Conservation (phyloP, 2,113 vertebrate species). For the Pseudopipra pipra region DNA sequence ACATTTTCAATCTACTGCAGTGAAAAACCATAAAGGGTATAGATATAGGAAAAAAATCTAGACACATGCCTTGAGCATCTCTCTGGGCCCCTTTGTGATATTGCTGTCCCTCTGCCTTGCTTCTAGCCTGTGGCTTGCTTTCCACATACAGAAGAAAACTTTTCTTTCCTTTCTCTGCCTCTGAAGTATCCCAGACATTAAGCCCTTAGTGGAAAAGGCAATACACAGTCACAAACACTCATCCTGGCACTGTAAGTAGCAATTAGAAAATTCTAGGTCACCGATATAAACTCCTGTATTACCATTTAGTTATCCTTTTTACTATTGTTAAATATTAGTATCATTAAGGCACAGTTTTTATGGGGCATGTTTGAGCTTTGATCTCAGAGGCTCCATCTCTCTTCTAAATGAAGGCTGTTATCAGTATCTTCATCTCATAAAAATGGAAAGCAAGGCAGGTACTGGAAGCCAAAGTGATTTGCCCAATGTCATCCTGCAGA, state of each 20-base stretch:
- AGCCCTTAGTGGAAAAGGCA: background rate
- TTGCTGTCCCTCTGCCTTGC: background rate
- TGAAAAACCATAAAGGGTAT: background rate
- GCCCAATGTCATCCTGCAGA: background rate
- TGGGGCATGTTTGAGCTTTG: background rate
- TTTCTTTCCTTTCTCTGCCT: background rate
- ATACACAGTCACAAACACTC: background rate
- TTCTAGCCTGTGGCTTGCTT: background rate
- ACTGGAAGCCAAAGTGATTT: background rate
- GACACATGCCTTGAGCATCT: fast-evolving
- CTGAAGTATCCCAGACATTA: background rate
- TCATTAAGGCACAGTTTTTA: background rate
- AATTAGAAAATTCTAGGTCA: background rate
- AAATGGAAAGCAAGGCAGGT: background rate
- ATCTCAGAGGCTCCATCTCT: background rate
- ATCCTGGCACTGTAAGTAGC: background rate
- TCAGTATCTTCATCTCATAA: background rate
- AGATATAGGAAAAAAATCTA: background rate
- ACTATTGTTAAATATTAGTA: background rate
- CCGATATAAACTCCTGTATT: background rate
- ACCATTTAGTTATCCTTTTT: background rate
- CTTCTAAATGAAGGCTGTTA: background rate
- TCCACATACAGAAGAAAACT: background rate
- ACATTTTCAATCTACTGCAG: background rate
- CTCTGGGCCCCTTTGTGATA: background rate